phyloP scores from a whole-genome alignment of 2,113 vertebrate species.

The Psettodes erumei region DNA sequence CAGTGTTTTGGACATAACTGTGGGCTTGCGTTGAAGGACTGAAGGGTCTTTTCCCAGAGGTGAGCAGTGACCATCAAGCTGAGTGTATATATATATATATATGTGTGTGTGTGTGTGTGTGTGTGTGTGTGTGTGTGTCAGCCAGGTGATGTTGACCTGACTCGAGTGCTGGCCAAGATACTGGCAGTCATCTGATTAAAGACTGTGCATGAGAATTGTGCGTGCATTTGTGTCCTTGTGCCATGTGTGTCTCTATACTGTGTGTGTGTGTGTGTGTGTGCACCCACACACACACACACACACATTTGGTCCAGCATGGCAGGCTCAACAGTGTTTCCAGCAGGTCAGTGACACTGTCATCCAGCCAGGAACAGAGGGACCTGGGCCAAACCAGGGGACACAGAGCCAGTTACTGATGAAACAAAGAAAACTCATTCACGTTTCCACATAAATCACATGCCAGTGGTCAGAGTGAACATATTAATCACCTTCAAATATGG shows the following conservation, averaged over 20 bases:
- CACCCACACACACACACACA: too few species aligned
- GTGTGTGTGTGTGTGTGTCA: slow-evolving; percentile 1
- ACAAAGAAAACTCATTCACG: slow-evolving; percentile 39
- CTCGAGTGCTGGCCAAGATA: not conserved
- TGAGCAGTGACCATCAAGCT: not conserved
- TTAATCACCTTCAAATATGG: slow-evolving; percentile 28
- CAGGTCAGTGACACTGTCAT: slow-evolving; percentile 45
- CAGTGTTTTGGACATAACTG: not conserved
- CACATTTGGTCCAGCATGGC: slow-evolving; percentile 24
- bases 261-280: slow-evolving; percentile 16
- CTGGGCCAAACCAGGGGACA: slow-evolving; percentile 16
- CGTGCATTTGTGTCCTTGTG: slow-evolving; percentile 1
- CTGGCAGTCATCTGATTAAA: slow-evolving; percentile 36
- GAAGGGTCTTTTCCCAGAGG: not conserved
- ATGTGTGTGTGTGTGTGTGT: slow-evolving; percentile 9
- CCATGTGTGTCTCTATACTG: slow-evolving; percentile 8
- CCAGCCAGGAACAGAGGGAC: slow-evolving; percentile 51
- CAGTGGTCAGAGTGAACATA: slow-evolving; percentile 31
- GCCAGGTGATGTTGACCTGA: slow-evolving; percentile 43
- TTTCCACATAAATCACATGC: slow-evolving; percentile 25
- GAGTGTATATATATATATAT: not conserved
- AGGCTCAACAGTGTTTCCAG: slow-evolving; percentile 54
- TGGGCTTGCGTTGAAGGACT: not conserved
- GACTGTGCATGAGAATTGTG: slow-evolving; percentile 1
- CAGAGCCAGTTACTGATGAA: slow-evolving; percentile 49